Evolutionary conservation across 1,140 invertebrate genomes (phyloP).

Genomic region (Orussus abietinus): DNA sequence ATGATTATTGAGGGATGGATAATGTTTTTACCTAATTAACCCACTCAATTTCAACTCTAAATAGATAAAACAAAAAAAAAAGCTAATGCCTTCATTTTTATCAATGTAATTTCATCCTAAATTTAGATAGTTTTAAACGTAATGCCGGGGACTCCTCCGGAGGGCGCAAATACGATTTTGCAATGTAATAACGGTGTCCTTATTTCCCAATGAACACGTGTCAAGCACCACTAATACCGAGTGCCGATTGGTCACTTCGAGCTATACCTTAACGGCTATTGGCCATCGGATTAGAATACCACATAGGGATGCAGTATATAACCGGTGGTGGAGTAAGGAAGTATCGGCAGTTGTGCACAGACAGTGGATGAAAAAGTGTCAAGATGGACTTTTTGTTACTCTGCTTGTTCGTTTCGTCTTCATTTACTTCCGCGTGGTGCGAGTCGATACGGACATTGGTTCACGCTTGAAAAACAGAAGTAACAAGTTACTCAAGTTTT

Average conservation of each 20-base stretch:
- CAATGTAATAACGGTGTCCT: conserved; percentile 31
- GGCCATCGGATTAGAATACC: conserved; percentile 48
- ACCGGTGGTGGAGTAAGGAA: conserved; percentile 43
- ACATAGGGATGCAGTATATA: conserved; percentile 51
- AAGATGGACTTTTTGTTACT: no score
- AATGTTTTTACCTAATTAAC: no score
- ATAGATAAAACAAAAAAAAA: no score
- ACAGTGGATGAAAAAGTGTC: conserved; percentile 32
- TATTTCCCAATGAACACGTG: conserved; percentile 41
- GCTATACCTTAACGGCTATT: conserved; percentile 33
- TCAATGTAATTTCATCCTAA: no score
- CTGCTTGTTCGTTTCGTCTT: conserved; percentile 21
- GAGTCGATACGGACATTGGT: no score
- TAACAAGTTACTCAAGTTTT: background rate
- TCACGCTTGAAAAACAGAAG: background rate
- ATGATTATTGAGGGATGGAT: no score
- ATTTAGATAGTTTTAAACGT: no score
- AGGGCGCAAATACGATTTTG: conserved; percentile 33
- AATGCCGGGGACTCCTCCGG: no score
- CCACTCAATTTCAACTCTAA: no score
- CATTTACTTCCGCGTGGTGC: conserved; percentile 20
- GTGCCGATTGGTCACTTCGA: conserved; percentile 31
- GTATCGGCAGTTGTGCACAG: conserved; percentile 42
- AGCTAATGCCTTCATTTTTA: no score
- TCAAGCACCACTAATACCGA: conserved; percentile 30